phyloP scores from a whole-genome alignment of 2,113 vertebrate species.

The Mobula birostris region DNA sequence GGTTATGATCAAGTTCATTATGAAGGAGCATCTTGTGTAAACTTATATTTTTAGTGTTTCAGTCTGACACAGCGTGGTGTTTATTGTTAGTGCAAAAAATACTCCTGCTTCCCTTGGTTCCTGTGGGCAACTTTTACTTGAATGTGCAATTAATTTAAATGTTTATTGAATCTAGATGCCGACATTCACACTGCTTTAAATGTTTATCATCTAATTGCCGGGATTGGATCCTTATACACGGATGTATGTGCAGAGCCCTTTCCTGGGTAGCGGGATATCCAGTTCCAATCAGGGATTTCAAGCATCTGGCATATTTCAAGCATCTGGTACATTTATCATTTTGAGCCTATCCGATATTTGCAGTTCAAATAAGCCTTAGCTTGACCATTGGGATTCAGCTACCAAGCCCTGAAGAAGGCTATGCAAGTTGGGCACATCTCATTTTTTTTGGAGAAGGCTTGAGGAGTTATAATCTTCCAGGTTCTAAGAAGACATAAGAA shows the following conservation, averaged over 20 bases:
- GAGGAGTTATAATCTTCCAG: not conserved
- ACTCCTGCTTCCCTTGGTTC: not conserved
- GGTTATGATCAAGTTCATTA: no score
- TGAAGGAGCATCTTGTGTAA: no score
- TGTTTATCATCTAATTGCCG: conserved; percentile 11
- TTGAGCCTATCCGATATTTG: not conserved
- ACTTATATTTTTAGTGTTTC: not conserved
- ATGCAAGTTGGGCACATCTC: not conserved
- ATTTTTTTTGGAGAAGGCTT: not conserved
- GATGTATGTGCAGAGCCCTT: not conserved
- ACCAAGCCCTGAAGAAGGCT: not conserved
- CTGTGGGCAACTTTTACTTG: not conserved
- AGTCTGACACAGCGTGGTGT: not conserved
- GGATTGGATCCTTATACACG: not conserved
- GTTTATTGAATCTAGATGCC: not conserved
- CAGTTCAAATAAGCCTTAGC: not conserved
- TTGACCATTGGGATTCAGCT: not conserved
- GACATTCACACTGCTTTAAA: not conserved
- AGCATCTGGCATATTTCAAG: not conserved
- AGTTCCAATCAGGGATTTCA: not conserved
- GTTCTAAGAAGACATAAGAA: not conserved
- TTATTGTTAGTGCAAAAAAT: not conserved
- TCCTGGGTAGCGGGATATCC: not conserved
- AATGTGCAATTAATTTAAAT: conserved; percentile 23
- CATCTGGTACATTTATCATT: not conserved